These are phyloP conservation scores for Ornithoptera priamus DNA, from an alignment of 2,888 invertebrate genomes.

Conservation along the genomic window DNA sequence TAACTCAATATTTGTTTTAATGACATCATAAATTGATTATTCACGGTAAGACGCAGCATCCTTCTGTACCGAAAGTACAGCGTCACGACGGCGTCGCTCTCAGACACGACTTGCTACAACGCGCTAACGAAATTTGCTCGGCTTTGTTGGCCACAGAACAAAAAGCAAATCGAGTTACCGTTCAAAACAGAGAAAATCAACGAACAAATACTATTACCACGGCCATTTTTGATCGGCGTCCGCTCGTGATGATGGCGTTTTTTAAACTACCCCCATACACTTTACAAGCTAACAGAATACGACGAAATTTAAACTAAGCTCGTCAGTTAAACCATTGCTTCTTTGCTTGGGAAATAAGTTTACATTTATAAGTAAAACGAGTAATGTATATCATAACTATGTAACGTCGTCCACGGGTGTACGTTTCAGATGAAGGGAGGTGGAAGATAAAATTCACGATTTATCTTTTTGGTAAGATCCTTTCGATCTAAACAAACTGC, in stretches of 20 bases:
- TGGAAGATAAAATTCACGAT: constrained; percentile 67
- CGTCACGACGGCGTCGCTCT: constrained; percentile 55
- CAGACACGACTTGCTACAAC: constrained; percentile 52
- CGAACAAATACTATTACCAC: constrained; percentile 77
- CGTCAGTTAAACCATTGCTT: constrained; percentile 41
- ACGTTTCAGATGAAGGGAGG: constrained; percentile 14
- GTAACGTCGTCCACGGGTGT: not conserved
- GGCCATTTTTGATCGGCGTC: constrained; percentile 71
- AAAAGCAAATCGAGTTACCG: constrained; percentile 79
- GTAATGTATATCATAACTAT: constrained; percentile 40
- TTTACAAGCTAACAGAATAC: constrained; percentile 1
- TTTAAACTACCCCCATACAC: constrained; percentile 48
- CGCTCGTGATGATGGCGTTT: constrained; percentile 74
- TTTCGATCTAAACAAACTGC: constrained; percentile 72
- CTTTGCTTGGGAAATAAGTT: not conserved
- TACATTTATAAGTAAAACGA: not conserved
- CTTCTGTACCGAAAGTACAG: constrained; percentile 42
- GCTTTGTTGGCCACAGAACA: constrained; percentile 63
- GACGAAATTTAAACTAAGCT: not conserved
- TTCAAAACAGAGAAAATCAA: constrained; percentile 77
- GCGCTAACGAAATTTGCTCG: constrained; percentile 74
- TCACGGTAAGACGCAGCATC: constrained; percentile 47
- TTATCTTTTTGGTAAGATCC: constrained; percentile 70
- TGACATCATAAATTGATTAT: constrained; percentile 70
- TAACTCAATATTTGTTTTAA: constrained; percentile 77